phyloP scores from a whole-genome alignment of 2,888 invertebrate species.

The Beris chalybata region DNA sequence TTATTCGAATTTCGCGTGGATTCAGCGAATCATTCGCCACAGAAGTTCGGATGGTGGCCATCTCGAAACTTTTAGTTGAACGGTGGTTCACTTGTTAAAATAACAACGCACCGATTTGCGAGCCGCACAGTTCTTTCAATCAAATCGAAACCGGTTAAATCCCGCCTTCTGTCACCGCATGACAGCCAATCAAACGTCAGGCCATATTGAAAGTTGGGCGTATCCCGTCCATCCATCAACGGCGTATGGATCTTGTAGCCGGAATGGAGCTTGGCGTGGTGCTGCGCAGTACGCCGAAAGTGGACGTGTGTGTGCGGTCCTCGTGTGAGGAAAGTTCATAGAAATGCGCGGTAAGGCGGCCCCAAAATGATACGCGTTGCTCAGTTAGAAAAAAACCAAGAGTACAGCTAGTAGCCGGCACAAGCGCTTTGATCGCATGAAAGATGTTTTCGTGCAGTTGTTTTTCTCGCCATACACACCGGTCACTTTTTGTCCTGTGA shows the following conservation, averaged over 20 bases:
- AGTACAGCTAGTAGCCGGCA: slow-evolving; percentile 44
- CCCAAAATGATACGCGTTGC: neutral
- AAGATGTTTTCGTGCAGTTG: slow-evolving; percentile 16
- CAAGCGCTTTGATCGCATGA: slow-evolving; percentile 42
- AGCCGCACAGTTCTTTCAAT: neutral
- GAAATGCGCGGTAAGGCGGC: slow-evolving; percentile 3
- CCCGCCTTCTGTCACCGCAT: slow-evolving; percentile 44
- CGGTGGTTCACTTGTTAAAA: slow-evolving; percentile 2
- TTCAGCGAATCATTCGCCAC: no score
- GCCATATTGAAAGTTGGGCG: slow-evolving; percentile 52
- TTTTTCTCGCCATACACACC: neutral
- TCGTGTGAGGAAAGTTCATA: slow-evolving; percentile 2
- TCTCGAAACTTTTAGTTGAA: no score
- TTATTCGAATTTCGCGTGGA: neutral
- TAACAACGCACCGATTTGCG: slow-evolving; percentile 20
- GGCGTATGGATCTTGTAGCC: neutral
- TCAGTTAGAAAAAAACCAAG: slow-evolving; percentile 24
- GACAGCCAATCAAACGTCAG: slow-evolving; percentile 47
- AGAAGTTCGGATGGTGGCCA: no score
- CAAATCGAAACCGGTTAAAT: neutral
- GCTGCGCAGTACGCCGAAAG: slow-evolving; percentile 1
- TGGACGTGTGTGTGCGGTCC: no score
- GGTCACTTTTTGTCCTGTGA: slow-evolving; percentile 4
- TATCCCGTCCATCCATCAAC: slow-evolving; percentile 40
- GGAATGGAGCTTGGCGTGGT: neutral